A percentile compares a stretch with the other conserved stretches of the same genome.
These are phyloP conservation scores for Bubalus kerabau DNA, from an alignment of 2,113 vertebrate genomes.

Conservation along the genomic window DNA sequence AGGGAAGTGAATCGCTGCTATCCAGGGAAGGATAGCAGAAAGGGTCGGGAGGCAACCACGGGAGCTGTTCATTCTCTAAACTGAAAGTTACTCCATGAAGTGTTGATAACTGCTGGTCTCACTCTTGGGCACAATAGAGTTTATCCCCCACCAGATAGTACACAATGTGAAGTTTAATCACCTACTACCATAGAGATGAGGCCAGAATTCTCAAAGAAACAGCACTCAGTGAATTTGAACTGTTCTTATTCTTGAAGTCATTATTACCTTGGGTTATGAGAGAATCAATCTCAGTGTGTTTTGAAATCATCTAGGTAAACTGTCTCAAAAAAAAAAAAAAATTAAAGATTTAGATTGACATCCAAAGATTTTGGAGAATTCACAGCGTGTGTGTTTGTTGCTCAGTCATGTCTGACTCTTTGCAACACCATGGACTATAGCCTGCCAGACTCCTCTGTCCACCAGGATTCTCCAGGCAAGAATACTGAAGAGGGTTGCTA, in stretches of 20 bases:
- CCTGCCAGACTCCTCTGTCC: not conserved
- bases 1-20: not conserved
- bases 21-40: not conserved
- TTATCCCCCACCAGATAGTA: not conserved
- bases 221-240: not conserved
- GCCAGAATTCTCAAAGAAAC: not conserved
- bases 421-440: not conserved
- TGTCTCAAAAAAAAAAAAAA: not conserved
- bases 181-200: not conserved
- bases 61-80: not conserved
- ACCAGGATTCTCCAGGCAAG: not conserved
- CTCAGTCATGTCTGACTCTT: not conserved
- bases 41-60: not conserved
- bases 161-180: not conserved
- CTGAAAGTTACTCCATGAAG: not conserved
- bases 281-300: not conserved
- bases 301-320: not conserved
- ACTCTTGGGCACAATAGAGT: not conserved
- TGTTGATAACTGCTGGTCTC: not conserved
- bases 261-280: not conserved
- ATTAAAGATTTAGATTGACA: not conserved
- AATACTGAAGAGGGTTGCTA: not conserved
- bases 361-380: not conserved
- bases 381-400: not conserved
- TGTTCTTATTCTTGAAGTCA: not conserved